phyloP scores from a whole-genome alignment of 1,140 invertebrate species.

The Parasteatoda tepidariorum region DNA sequence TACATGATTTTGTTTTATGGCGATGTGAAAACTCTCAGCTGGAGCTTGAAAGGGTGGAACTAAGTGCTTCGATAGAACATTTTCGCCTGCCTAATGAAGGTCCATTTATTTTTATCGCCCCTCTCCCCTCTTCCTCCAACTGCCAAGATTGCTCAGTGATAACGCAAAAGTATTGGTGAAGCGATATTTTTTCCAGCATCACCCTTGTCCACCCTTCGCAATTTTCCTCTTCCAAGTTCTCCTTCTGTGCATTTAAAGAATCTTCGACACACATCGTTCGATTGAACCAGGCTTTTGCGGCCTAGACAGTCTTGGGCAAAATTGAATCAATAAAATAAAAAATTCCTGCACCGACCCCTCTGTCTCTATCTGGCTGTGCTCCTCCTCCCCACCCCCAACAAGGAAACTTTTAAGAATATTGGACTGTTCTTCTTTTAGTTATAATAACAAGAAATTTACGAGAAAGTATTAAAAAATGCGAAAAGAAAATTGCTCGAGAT shows the following conservation, averaged over 20 bases:
- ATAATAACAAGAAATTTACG: conserved; percentile 21
- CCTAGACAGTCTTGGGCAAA: neutral
- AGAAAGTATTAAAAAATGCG: neutral
- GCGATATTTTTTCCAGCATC: conserved; percentile 40
- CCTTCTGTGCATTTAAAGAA: conserved; percentile 39
- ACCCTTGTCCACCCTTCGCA: neutral
- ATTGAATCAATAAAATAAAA: conserved; percentile 54
- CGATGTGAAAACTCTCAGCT: conserved; percentile 52
- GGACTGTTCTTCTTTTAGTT: conserved; percentile 22
- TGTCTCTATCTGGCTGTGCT: neutral
- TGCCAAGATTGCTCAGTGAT: conserved; percentile 42
- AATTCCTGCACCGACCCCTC: conserved; percentile 3
- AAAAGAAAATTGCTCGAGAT: neutral
- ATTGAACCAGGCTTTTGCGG: conserved; percentile 2
- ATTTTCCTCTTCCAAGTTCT: neutral
- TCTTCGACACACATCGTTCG: conserved; percentile 12
- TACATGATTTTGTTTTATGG: conserved; percentile 56
- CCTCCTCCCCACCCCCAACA: neutral
- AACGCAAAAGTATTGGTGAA: conserved; percentile 57
- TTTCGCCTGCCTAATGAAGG: conserved; percentile 57
- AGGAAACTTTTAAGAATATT: conserved; percentile 33
- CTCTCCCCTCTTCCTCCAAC: neutral
- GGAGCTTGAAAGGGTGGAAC: conserved; percentile 21
- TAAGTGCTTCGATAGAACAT: conserved; percentile 49
- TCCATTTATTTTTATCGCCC: conserved; percentile 55